Percentiles rank a stretch among this genome's conserved stretches.
Conservation (phyloP, 2,113 vertebrate species). For the Brachionichthys hirsutus region DNA sequence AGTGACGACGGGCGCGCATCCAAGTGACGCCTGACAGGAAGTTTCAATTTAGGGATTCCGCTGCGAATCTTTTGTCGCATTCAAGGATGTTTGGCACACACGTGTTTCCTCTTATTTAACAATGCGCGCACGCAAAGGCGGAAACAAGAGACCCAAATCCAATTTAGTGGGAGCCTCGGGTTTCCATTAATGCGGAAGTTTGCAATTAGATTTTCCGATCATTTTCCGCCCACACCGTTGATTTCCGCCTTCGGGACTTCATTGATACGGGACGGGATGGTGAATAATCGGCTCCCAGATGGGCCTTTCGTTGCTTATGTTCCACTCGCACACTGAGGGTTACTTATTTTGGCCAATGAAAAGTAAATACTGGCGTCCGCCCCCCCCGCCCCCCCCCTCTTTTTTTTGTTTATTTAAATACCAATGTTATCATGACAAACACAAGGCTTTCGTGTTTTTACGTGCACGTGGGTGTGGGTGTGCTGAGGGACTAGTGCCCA, state of each 20-base stretch:
- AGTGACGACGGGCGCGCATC: slow-evolving; percentile 10
- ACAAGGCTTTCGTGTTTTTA: background rate
- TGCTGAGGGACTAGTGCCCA: slow-evolving; percentile 36
- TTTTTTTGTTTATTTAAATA: background rate
- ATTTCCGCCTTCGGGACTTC: slow-evolving; percentile 44
- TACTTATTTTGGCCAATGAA: too few relatives aligned
- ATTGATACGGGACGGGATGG: background rate
- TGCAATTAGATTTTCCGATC: slow-evolving; percentile 64
- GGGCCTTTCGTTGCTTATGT: background rate
- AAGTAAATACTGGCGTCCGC: too few relatives aligned
- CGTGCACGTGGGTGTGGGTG: background rate
- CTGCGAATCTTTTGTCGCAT: slow-evolving; percentile 50
- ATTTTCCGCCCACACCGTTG: slow-evolving; percentile 51
- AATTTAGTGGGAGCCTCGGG: slow-evolving; percentile 64
- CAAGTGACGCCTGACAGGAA: slow-evolving; percentile 36
- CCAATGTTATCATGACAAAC: slow-evolving; percentile 13
- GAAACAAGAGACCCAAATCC: slow-evolving; percentile 68
- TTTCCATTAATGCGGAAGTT: slow-evolving; percentile 72
- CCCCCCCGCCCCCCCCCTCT: too few relatives aligned
- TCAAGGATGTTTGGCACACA: slow-evolving; percentile 62
- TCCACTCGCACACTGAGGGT: too few relatives aligned
- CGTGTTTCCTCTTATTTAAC: slow-evolving; percentile 76
- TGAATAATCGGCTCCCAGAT: slow-evolving; percentile 35
- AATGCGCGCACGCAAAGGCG: slow-evolving; percentile 39
- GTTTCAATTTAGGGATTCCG: slow-evolving; percentile 20